Conservation (phyloP, 35 echinoderm and acorn worm species). For the Strongylocentrotus purpuratus region DNA sequence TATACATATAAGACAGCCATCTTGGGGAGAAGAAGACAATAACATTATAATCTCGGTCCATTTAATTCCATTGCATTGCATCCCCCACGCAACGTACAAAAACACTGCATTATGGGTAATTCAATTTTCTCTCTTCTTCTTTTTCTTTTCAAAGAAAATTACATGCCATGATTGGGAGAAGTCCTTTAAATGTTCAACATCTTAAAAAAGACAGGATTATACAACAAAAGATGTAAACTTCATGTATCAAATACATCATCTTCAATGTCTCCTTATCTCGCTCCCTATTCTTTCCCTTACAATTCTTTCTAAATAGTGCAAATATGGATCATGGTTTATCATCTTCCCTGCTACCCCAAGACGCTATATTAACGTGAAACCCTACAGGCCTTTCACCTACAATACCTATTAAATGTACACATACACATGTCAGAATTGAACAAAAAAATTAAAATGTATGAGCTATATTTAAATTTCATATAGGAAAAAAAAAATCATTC, state of each 20-base stretch:
- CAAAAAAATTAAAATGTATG: neutral
- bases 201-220: neutral
- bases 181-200: neutral
- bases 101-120: neutral
- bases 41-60: neutral
- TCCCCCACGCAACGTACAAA: neutral
- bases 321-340: neutral
- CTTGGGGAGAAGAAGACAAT: neutral
- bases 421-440: neutral
- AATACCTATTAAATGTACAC: constrained; percentile 5
- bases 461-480: constrained; percentile 6
- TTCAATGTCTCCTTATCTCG: neutral
- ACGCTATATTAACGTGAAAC: neutral
- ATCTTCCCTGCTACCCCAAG: neutral
- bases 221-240: neutral
- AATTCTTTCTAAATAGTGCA: neutral
- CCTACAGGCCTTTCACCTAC: neutral
- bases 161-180: neutral
- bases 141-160: neutral
- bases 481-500: neutral
- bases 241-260: neutral
- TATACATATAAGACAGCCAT: neutral
- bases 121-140: neutral
- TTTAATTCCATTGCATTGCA: neutral
- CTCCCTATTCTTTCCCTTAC: neutral